phyloP scores from a whole-genome alignment of 2,888 invertebrate genomes.

The Drosophila nigricruria region DNA sequence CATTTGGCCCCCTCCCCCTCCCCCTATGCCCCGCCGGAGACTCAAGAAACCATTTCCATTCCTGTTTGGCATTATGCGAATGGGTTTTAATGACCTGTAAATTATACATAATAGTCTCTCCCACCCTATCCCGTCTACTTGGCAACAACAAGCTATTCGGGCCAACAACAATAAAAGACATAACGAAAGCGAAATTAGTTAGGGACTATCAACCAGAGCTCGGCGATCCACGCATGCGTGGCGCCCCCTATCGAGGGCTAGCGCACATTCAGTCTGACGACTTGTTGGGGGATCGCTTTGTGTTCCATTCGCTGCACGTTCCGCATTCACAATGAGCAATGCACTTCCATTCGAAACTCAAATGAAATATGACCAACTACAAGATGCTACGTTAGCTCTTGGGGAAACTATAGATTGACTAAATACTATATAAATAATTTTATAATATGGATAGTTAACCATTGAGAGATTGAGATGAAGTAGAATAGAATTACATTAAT shows the following conservation, averaged over 20 bases:
- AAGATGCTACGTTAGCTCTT: constrained; percentile 13
- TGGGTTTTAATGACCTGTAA: constrained; percentile 63
- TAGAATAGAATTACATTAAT: neutral
- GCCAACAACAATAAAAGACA: constrained; percentile 25
- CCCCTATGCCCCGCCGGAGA: neutral
- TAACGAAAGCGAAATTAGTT: constrained; percentile 60
- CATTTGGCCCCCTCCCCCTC: constrained; percentile 1
- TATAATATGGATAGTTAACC: neutral
- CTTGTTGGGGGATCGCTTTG: constrained; percentile 8
- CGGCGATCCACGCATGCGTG: constrained; percentile 55
- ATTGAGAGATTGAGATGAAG: too few relatives aligned
- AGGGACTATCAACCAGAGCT: constrained; percentile 26
- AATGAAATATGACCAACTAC: neutral
- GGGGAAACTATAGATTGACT: too few relatives aligned
- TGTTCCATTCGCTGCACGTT: constrained; percentile 40
- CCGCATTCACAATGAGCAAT: constrained; percentile 55
- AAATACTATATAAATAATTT: neutral
- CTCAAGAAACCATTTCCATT: constrained; percentile 10
- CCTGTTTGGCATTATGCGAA: constrained; percentile 46
- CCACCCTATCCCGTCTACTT: constrained; percentile 11
- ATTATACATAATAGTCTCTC: constrained; percentile 62
- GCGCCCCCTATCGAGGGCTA: constrained; percentile 39
- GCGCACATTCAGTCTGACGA: neutral
- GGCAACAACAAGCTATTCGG: constrained; percentile 53
- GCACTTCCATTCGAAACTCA: constrained; percentile 3